A percentile compares a stretch with the other conserved stretches of the same genome.
Conservation (phyloP, 1,140 invertebrate genomes). For the Hypsibius dujardini region DNA sequence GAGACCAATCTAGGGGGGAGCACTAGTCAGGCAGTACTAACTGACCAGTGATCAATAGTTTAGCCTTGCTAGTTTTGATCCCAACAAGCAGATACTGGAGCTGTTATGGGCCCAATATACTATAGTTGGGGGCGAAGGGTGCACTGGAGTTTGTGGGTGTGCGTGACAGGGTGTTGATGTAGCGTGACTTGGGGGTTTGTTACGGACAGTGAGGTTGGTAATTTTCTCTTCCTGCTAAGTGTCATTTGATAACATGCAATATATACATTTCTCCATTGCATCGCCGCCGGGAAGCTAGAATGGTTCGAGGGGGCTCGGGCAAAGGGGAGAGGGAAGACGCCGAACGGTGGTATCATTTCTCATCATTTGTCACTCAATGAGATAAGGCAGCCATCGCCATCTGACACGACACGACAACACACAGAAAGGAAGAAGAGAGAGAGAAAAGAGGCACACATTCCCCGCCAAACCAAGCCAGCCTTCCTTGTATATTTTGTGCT, state of each 20-base stretch:
- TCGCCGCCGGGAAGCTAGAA: background rate
- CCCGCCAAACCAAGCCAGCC: background rate
- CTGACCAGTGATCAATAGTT: no score
- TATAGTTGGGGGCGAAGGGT: no score
- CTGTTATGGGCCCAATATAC: no score
- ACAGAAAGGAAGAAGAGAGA: no score
- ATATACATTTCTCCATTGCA: background rate
- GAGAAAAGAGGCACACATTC: no score
- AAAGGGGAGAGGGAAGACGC: no score
- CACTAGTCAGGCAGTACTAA: no score
- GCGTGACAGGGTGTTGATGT: slow-evolving; percentile 5
- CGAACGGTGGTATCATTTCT: background rate
- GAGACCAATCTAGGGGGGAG: no score
- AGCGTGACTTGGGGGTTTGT: background rate
- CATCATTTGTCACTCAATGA: slow-evolving; percentile 9
- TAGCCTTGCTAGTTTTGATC: no score
- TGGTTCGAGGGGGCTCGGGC: no score
- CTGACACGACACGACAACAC: no score
- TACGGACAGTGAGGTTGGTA: background rate
- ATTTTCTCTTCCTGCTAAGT: slow-evolving; percentile 7
- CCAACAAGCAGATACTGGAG: no score
- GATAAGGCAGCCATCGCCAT: background rate
- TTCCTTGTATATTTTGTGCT: background rate
- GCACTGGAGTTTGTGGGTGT: background rate
- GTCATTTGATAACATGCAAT: slow-evolving; percentile 10